phyloP scores from a whole-genome alignment of 2,113 vertebrate genomes.

The Hucho hucho region DNA sequence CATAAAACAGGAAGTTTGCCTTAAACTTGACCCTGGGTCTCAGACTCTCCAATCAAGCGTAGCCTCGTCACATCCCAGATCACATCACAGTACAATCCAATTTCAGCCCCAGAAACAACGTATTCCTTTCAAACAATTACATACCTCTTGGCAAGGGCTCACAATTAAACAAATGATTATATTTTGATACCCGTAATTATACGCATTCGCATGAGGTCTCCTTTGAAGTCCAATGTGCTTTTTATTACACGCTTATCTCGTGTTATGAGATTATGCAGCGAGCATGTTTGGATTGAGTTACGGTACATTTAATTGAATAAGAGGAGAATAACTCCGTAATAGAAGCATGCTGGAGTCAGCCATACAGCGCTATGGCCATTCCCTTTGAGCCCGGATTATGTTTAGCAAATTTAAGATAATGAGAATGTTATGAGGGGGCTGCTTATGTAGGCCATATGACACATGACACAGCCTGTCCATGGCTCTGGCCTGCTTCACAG shows the following conservation, averaged over 20 bases:
- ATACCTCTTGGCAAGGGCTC: constrained; percentile 65
- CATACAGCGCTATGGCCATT: constrained; percentile 35
- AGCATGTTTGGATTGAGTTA: constrained; percentile 62
- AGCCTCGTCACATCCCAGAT: constrained; percentile 37
- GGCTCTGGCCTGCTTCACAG: neutral
- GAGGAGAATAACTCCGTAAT: constrained; percentile 63
- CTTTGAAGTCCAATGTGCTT: constrained; percentile 73
- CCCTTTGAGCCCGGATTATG: constrained; percentile 54
- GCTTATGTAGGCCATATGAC: neutral
- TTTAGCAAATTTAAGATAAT: constrained; percentile 66
- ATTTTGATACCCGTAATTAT: constrained; percentile 73
- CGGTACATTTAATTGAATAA: constrained; percentile 71
- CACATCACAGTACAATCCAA: constrained; percentile 41
- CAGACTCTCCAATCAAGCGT: constrained; percentile 17
- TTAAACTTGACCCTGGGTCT: constrained; percentile 46
- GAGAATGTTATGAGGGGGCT: constrained; percentile 53
- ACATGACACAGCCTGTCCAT: constrained; percentile 1
- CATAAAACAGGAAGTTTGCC: constrained; percentile 51
- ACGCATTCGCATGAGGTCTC: constrained; percentile 62
- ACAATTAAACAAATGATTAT: constrained; percentile 73
- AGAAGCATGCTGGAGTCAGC: constrained; percentile 67
- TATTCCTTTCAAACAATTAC: constrained; percentile 68
- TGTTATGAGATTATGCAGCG: constrained; percentile 68
- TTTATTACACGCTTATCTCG: constrained; percentile 68
- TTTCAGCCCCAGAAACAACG: constrained; percentile 40